Base-by-base conservation (phyloP, 2,113 vertebrate species). In the Pterocles orientalis region DNA sequence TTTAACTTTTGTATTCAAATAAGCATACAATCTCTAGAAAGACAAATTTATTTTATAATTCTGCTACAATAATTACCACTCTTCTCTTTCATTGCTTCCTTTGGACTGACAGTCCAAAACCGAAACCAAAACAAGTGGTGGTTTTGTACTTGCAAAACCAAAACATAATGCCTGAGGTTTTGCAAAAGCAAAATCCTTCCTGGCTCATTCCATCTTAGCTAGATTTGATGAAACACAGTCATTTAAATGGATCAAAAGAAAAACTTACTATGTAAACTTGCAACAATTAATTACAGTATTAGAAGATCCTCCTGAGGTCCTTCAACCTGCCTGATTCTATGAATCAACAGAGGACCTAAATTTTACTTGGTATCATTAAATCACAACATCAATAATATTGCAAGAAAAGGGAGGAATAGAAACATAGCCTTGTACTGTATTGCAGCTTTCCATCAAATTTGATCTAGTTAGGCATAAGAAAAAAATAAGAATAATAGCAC, bases 111-210 rank as follows among this genome's bases (percentile, higher is more conserved):
- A 82, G 33, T 80, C 41, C 41, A 94, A 77, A 61, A 8, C 43
- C 18, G 73, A 88, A 90, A 82, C 65, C 57, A 91, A 94, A 91
- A 72, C 79, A 92, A 68, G 41, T 12, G 17, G 10, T 90, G 50
- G 11, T 95, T 94, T 90, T 86, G 58, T 79, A 80, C 43, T 94
- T 85, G 31, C 29, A 95, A 95, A 95, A 56, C 57, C 65, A 87
- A 94, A 94, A 79, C 84, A 85, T 76, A 94, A 79, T 61, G 34
- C 15, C 53, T 85, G 61, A 91, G 81, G 57, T 92, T 92, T 89
- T 92, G 33, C 14, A 69, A 90, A 94, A 72, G 15, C 48, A 85
- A 93, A 93, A 69, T 72, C 41, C 18, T 91, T 82, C 48, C 69
- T 86, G 48, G 33, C 18, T 82, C 17, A 10, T 86, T 92, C 14